Evolutionary conservation across 2,113 vertebrate genomes (phyloP), one percentile per base, ranked within the genome.

Genomic region (Ceyx margarethae): DNA sequence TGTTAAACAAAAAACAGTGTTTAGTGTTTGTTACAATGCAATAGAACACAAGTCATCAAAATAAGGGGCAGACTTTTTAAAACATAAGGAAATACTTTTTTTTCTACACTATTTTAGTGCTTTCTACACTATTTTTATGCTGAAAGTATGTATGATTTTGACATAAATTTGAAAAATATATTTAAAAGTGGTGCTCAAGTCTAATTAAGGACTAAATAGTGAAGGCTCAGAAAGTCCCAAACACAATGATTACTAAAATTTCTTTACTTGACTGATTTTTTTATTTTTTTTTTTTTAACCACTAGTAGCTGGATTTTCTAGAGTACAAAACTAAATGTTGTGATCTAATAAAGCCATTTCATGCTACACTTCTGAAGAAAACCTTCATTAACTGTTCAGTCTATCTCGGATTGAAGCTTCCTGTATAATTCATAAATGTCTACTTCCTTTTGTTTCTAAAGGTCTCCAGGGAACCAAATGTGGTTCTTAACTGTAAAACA

Each of bases 231-330:
- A 68, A 77, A n/a, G 7, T 80, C 9, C 15, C 40, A 61, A 56
- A 73, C 8, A 53, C 5, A 69, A 13, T 10, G 6, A 43, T 77
- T 57, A 42, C 26, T 57, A n/a, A 58, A 33, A 81, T 50, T 40
- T 74, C 10, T 69, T 66, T 83, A 50, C 50, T 58, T 90, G 26
- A 19, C 28, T 43, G n/a, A 40, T 80, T 76, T 4, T 6, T 48
- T 50, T 50, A 23, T 48, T 46, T 17, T 5, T 42, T 29, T n/a
- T 31, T 57, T 19, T 46, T 68, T 46, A 10, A 33, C 54, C 25
- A 25, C 0, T 0, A 33, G 15, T 33, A 22, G 56, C 37, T 81
- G 4, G 65, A 31, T 35, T 61, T 3, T 0, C 10, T 54, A 45
- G 23, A 51, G 3, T 57, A 25, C 22, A 28, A 26, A 26, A 40